phyloP scores from a whole-genome alignment of 1,140 invertebrate genomes.

The Centruroides vittatus region DNA sequence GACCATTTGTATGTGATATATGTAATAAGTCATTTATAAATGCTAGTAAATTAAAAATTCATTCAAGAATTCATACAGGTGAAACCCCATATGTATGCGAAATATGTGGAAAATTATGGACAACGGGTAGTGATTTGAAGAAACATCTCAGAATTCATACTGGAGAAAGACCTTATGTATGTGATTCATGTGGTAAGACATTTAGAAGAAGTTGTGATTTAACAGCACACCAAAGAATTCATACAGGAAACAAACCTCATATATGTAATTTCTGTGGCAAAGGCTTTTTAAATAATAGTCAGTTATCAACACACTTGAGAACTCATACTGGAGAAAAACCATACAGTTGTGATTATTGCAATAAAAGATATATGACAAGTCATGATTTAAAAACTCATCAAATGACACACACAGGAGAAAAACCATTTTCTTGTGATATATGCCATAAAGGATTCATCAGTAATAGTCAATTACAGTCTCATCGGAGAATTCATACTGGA shows the following conservation, averaged over 20 bases:
- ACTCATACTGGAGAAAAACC: slow-evolving; percentile 75
- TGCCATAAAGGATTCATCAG: not conserved
- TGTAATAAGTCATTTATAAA: slow-evolving; percentile 1
- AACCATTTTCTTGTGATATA: not conserved
- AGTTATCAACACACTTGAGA: slow-evolving; percentile 47
- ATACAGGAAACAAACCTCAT: not conserved
- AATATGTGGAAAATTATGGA: slow-evolving; percentile 32
- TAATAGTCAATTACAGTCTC: not conserved
- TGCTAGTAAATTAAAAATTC: too few relatives aligned
- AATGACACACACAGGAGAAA: slow-evolving; percentile 21
- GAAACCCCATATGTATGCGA: slow-evolving; percentile 92
- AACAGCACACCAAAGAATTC: slow-evolving; percentile 19
- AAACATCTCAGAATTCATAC: slow-evolving; percentile 19
- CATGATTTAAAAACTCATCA: not conserved
- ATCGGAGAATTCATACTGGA: slow-evolving; percentile 23
- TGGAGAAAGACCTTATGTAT: slow-evolving; percentile 16
- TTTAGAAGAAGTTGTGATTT: slow-evolving; percentile 4
- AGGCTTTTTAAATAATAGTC: slow-evolving; percentile 48
- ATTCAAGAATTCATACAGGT: slow-evolving; percentile 68
- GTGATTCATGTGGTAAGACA: slow-evolving; percentile 27
- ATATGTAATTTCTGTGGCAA: slow-evolving; percentile 76
- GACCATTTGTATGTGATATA: not conserved
- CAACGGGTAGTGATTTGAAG: not conserved
- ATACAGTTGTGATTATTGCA: slow-evolving; percentile 81
- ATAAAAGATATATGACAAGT: slow-evolving; percentile 21